Evolutionary conservation across 2,113 vertebrate species (phyloP).

Genomic region (human (Homo sapiens)): DNA sequence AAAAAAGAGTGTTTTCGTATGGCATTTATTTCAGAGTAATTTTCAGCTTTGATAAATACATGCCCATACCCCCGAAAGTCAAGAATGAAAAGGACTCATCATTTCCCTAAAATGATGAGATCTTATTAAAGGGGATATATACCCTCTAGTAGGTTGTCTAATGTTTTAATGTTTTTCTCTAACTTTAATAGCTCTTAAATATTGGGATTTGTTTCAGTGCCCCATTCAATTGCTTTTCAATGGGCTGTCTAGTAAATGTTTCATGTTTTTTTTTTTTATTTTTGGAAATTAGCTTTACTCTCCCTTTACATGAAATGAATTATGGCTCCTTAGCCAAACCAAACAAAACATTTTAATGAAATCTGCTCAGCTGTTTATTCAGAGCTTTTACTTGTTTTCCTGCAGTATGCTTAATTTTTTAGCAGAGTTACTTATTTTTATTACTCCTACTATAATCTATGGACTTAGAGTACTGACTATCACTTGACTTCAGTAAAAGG

Average conservation of each 20-base stretch:
- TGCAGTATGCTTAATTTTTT: background rate
- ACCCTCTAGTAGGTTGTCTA: background rate
- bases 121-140: background rate
- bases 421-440: background rate
- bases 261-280: background rate
- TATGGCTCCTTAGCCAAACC: background rate
- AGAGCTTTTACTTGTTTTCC: background rate
- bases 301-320: background rate
- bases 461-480: background rate
- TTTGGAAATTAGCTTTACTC: background rate
- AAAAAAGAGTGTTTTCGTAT: background rate
- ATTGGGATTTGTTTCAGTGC: background rate
- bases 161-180: background rate
- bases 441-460: background rate
- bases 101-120: background rate
- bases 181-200: background rate
- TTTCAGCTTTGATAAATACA: background rate
- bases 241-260: slow-evolving; percentile 7
- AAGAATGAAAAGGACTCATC: background rate
- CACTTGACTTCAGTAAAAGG: slow-evolving; percentile 14
- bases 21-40: background rate
- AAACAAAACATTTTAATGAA: background rate
- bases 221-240: slow-evolving; percentile 35
- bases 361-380: background rate
- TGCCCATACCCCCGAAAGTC: background rate